Evolutionary conservation across 2,888 invertebrate genomes (phyloP), one percentile per base, ranked within the genome.

Genomic region (Cremastinae sp.): DNA sequence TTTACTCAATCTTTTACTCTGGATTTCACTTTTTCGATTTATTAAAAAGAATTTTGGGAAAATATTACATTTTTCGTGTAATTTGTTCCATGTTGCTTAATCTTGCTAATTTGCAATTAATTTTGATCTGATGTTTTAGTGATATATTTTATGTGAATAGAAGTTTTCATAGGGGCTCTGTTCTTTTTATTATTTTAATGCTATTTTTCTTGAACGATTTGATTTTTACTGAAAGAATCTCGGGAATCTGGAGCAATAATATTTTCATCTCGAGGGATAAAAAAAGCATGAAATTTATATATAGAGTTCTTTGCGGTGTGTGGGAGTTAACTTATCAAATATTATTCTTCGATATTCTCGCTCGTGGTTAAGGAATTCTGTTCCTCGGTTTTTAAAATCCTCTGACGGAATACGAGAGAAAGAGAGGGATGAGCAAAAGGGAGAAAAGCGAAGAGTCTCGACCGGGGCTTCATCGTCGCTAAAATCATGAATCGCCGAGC

Each of bases 321-420:
- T 4, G 43, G 38, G 68, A 68, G 20, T 22, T 41, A 59, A 14
- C 8, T 8, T 20, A 53, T 12, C 43, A 56, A 72, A 72, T 75
- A 72, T 72, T 72, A 75, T 75, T 72, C 58, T 72, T 75, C 75
- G 75, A 75, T 75, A 68, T 62, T 36, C 43, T 62, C 59, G 22
- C 16, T 51, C 22, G 43, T 28, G 51, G 53, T 43, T 16, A 1
- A 5, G 7, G 14, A 20, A 70, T 69, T 66, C 47, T 36, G 71
- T 62, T 28, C 34, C 20, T 22, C 10, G 18, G 14, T 36, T 20
- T 22, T 56, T 28, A 54, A 16, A 5, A 28, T 28, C 5, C 28
- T 28, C 28, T 5, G 38, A 49, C 20, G 38, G 45, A 22, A 49
- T 14, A 20, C 14, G 28, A 64, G 22, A 56, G 41, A 58, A 18